Evolutionary conservation across 2,888 invertebrate species (phyloP).

Genomic region (Gryllus longicercus): DNA sequence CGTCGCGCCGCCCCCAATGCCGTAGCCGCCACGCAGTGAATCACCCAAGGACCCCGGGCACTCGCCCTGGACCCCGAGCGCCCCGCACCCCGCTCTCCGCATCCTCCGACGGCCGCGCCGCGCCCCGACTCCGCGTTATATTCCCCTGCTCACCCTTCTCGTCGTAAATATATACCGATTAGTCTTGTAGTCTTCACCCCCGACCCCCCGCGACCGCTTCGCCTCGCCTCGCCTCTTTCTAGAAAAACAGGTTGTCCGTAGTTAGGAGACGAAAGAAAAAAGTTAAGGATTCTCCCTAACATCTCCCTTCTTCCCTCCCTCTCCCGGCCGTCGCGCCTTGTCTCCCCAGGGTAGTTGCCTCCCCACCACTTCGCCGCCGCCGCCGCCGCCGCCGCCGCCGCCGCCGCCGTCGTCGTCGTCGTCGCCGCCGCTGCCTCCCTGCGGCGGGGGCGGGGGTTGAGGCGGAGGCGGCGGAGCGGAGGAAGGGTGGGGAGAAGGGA

Average conservation of each 20-base stretch:
- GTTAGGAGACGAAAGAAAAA: conserved; percentile 19
- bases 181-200: conserved; percentile 28
- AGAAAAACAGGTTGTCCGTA: conserved; percentile 31
- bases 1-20: neutral
- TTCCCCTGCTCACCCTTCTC: neutral
- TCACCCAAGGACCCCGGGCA: neutral
- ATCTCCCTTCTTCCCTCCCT: conserved; percentile 1
- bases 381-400: neutral
- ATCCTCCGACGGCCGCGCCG: neutral
- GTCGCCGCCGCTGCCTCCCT: neutral
- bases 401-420: neutral
- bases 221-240: conserved; percentile 18
- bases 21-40: neutral
- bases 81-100: neutral
- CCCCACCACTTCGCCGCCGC: conserved; percentile 5
- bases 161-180: conserved; percentile 24
- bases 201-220: neutral
- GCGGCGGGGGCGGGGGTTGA: neutral
- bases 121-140: neutral
- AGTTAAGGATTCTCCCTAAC: conserved; percentile 23
- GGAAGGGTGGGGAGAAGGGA: conserved; percentile 22
- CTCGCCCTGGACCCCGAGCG: neutral
- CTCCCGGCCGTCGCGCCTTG: neutral
- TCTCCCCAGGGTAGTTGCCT: neutral
- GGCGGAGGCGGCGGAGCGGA: neutral